Conservation (phyloP, 2,113 vertebrate genomes). For the Columba janthina region DNA sequence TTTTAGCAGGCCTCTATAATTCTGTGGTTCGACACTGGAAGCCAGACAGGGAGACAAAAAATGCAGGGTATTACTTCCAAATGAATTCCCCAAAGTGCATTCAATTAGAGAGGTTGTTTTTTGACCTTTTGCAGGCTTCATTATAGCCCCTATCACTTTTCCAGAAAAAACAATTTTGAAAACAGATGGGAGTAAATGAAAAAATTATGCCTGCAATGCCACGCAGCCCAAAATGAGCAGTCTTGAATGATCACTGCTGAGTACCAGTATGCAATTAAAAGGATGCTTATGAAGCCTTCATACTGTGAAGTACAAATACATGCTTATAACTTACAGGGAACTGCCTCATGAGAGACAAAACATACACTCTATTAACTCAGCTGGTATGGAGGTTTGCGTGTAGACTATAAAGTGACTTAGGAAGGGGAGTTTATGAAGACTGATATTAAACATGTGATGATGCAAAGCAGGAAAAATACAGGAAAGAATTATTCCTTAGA, state of each 20-base stretch:
- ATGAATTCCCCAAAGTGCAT: not conserved
- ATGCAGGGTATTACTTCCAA: not conserved
- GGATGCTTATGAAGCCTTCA: not conserved
- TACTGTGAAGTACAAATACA: not conserved
- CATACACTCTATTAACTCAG: not conserved
- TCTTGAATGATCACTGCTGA: not conserved
- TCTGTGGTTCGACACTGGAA: constrained; percentile 28
- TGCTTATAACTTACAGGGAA: not conserved
- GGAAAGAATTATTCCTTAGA: not conserved
- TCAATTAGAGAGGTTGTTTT: constrained; percentile 33
- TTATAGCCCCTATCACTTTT: not conserved
- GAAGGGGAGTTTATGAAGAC: not conserved
- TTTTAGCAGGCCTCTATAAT: not conserved
- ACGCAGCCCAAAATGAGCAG: not conserved
- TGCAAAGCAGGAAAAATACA: not conserved
- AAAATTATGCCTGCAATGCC: not conserved
- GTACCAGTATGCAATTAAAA: not conserved
- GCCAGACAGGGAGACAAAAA: constrained; percentile 27
- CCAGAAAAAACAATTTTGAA: constrained; percentile 18
- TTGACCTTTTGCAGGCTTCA: constrained; percentile 15
- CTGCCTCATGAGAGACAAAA: not conserved
- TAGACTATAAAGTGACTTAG: not conserved
- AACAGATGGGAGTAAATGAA: constrained; percentile 9
- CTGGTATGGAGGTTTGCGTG: not conserved
- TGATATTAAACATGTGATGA: not conserved